These are phyloP conservation scores for Cuniculus paca DNA, from an alignment of 2,797 vertebrate genomes.

Conservation along the genomic window DNA sequence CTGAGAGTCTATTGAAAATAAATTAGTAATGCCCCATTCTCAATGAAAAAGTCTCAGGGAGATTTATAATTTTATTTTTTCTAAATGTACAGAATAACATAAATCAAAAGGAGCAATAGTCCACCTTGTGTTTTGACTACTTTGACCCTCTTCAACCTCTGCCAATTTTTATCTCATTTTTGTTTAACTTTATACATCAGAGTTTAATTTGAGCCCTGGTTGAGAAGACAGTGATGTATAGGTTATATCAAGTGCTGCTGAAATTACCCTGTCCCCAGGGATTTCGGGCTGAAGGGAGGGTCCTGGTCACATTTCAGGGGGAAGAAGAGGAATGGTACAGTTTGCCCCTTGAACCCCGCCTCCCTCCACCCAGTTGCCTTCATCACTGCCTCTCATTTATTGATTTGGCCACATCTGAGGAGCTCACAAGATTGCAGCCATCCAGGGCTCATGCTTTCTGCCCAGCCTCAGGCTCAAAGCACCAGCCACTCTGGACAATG, in stretches of 20 bases:
- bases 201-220: constrained; percentile 99
- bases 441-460: constrained; percentile 70
- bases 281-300: constrained; percentile 89
- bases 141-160: constrained; percentile 95
- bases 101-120: constrained; percentile 92
- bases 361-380: constrained; percentile 88
- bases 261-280: constrained; percentile 98
- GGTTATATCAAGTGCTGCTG: constrained; percentile 97
- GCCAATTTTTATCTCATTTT: constrained; percentile 99
- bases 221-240: constrained; percentile 99
- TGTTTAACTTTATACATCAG: constrained; percentile 99
- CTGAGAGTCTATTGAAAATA: constrained; percentile 87
- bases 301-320: constrained; percentile 91
- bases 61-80: constrained; percentile 89
- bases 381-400: constrained; percentile 83
- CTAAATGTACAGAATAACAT: constrained; percentile 89
- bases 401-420: constrained; percentile 85
- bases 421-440: constrained; percentile 83
- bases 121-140: constrained; percentile 92
- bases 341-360: constrained; percentile 93
- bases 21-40: constrained; percentile 87
- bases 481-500: not conserved
- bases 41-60: constrained; percentile 85
- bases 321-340: constrained; percentile 94
- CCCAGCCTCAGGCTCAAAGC: not conserved